A percentile compares a stretch with the other conserved stretches of the same genome.
These are phyloP conservation scores for Gallirallus australis DNA, from an alignment of 2,797 vertebrate species.

Conservation along the genomic window DNA sequence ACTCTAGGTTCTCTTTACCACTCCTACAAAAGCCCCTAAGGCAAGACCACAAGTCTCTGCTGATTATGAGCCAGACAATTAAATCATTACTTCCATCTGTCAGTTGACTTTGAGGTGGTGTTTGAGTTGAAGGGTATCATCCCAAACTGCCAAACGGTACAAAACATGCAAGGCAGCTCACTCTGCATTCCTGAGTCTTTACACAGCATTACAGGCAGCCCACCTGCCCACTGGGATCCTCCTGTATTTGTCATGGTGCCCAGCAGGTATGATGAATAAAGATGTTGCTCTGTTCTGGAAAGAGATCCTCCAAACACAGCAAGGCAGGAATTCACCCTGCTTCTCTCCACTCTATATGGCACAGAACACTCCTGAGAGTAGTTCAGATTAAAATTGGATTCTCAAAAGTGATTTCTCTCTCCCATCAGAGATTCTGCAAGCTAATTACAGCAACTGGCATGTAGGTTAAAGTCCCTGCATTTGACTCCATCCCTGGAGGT, in stretches of 20 bases:
- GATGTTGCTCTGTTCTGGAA: background rate
- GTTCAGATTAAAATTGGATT: background rate
- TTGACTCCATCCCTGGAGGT: background rate
- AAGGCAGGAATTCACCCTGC: accelerated
- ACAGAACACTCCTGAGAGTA: background rate
- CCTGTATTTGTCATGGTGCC: background rate
- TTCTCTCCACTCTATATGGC: background rate
- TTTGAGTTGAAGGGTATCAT: background rate
- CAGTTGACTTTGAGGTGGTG: background rate
- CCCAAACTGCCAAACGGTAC: background rate
- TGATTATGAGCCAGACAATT: conserved; percentile 2
- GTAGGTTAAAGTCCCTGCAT: background rate
- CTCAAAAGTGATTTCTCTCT: background rate
- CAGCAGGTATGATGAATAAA: background rate
- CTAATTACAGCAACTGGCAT: background rate
- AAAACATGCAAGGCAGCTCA: background rate
- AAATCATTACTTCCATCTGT: background rate
- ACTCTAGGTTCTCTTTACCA: background rate
- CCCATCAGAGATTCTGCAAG: background rate
- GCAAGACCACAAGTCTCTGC: background rate
- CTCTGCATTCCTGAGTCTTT: background rate
- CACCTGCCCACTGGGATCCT: background rate
- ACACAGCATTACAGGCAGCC: accelerated
- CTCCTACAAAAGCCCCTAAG: background rate
- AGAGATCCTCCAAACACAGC: background rate